Evolutionary conservation across 2,113 vertebrate species (phyloP).

Genomic region (Uropsilus gracilis): DNA sequence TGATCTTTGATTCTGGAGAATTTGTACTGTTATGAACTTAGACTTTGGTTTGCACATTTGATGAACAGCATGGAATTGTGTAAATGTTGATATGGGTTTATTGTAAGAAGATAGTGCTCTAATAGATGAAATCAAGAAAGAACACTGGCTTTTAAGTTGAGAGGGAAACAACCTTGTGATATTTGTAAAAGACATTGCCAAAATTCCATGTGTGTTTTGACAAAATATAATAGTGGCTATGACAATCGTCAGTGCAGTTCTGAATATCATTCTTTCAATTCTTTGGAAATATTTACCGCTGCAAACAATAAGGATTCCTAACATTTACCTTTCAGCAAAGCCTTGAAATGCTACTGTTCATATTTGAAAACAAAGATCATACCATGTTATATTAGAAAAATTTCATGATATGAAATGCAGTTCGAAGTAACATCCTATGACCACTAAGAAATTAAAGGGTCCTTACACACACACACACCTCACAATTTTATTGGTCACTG

Average conservation of each 20-base stretch:
- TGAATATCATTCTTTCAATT: background rate
- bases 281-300: slow-evolving; percentile 56
- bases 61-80: background rate
- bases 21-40: background rate
- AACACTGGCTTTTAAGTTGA: background rate
- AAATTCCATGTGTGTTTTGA: slow-evolving; percentile 38
- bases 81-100: background rate
- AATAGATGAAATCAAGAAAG: background rate
- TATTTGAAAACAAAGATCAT: slow-evolving; percentile 63
- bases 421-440: slow-evolving; percentile 37
- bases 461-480: rapidly evolving
- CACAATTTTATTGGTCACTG: background rate
- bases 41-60: background rate
- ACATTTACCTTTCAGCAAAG: slow-evolving; percentile 37
- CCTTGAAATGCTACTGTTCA: background rate
- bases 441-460: background rate
- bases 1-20: background rate
- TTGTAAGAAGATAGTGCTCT: background rate
- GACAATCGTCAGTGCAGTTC: background rate
- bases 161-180: background rate
- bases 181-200: slow-evolving; percentile 37
- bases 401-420: background rate
- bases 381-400: slow-evolving; percentile 1
- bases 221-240: background rate
- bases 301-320: slow-evolving; percentile 44